phyloP scores from a whole-genome alignment of 2,888 invertebrate genomes.

The Neoitamus cyanurus region DNA sequence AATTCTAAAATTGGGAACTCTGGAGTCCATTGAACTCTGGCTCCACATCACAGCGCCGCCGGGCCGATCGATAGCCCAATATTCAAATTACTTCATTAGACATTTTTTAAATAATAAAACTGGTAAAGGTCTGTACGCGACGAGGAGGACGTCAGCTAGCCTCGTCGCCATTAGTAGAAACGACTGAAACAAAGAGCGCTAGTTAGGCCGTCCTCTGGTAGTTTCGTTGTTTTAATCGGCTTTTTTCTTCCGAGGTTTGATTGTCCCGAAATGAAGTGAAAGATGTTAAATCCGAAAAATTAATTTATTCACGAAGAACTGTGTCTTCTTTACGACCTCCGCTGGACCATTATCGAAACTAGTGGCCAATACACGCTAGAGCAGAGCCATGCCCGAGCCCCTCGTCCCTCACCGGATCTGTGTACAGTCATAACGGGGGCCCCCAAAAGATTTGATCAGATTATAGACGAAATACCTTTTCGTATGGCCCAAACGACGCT shows the following conservation, averaged over 20 bases:
- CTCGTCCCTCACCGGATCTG: not conserved
- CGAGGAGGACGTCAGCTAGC: not conserved
- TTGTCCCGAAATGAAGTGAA: slow-evolving; percentile 25
- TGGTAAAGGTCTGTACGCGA: slow-evolving; percentile 20
- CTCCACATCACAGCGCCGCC: not conserved
- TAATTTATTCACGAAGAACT: slow-evolving; percentile 43
- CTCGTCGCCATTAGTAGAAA: not conserved
- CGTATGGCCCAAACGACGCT: not conserved
- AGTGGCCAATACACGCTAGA: slow-evolving; percentile 15
- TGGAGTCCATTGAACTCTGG: slow-evolving; percentile 12
- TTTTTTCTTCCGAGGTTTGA: slow-evolving; percentile 27
- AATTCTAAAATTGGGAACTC: slow-evolving; percentile 1
- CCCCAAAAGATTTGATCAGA: not conserved
- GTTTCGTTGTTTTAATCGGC: slow-evolving; percentile 37
- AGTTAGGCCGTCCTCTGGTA: slow-evolving; percentile 15
- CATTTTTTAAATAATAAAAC: slow-evolving; percentile 43
- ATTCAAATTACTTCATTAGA: slow-evolving; percentile 45
- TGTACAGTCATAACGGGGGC: not conserved
- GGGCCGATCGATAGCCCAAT: slow-evolving; percentile 39
- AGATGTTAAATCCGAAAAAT: slow-evolving; percentile 35
- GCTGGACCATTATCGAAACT: slow-evolving; percentile 29
- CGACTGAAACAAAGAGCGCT: slow-evolving; percentile 24
- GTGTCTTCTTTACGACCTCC: slow-evolving; percentile 41
- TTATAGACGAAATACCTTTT: slow-evolving; percentile 18
- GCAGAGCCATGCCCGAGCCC: too few species aligned